Base-by-base conservation (phyloP, 2,113 vertebrate genomes). In the Xyliphius kryptos region DNA sequence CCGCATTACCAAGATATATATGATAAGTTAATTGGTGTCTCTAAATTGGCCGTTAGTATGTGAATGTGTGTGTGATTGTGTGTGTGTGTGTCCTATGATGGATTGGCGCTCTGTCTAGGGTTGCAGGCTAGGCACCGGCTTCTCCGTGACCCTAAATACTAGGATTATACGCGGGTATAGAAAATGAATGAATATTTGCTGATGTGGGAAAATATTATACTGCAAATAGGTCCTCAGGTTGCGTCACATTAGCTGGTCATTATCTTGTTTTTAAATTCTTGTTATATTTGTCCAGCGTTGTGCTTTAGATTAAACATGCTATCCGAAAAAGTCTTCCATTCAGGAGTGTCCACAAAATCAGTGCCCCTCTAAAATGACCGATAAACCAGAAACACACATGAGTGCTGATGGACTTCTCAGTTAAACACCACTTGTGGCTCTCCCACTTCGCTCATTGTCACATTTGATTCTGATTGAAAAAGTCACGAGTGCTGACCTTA, bases 401-500 rank as follows among this genome's bases (percentile, higher is more conserved):
- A 22, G 9, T 10, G 4, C 2, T 15, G 40, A 22, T 58, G 3
- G 5, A 22, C 15, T n/a, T 22, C 20, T 19, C 11, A 8, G 2
- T 19, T 20, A 2, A 54, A 44, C 20, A 58, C 19, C 56, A 22
- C 53, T 55, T 26, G 4, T 3, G 32, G 52, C 21, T 21, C 11
- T 21, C 11, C 19, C 19, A 50, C 6, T 1, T 2, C 6, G 9
- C 51, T 3, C 15, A 6, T 21, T 21, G 6, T 15, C 51, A 7
- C 9, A 7, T 20, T 12, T 1, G 0, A 17, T 19, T 56, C 54
- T 40, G 37, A 56, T 14, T 13, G 54, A n/a, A 56, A 56, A 16
- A 56, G 36, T 20, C 54, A 56, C 11, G 36, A 41, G 36, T 13
- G 13, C 12, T 43, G 38, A 56, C 17, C 7, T 43, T 56, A 56